A percentile compares a stretch with the other conserved stretches of the same genome.
phyloP scores from a whole-genome alignment of 2,797 vertebrate species.

The Lagocephalus sceleratus region DNA sequence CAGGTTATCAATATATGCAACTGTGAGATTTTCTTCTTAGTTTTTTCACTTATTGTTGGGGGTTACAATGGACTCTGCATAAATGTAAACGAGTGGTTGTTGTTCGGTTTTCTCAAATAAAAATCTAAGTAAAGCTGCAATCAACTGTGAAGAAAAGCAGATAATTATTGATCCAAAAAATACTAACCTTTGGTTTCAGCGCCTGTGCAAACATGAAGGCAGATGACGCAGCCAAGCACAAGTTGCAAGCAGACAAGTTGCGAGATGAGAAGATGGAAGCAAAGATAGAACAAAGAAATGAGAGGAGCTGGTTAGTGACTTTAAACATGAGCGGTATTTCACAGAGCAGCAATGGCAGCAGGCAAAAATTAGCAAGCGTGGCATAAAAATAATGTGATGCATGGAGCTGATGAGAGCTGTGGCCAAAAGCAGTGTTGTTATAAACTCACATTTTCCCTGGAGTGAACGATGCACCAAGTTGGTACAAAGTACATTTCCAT shows the following conservation, averaged over 20 bases:
- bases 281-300: constrained; percentile 24
- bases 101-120: not conserved
- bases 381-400: constrained; percentile 17
- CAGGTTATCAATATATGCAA: no score
- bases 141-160: not conserved
- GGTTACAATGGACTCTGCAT: no score
- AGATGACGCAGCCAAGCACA: constrained; percentile 46
- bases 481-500: no score
- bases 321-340: constrained; percentile 39
- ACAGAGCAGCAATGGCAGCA: constrained; percentile 19
- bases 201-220: constrained; percentile 37
- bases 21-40: no score
- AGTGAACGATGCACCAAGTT: no score
- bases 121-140: not conserved
- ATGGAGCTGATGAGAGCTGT: not conserved
- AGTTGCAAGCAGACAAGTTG: constrained; percentile 15
- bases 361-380: constrained; percentile 26
- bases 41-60: no score
- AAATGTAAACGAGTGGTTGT: no score
- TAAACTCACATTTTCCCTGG: no score
- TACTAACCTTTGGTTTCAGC: constrained; percentile 66
- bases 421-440: no score
- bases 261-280: constrained; percentile 1
- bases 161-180: not conserved
- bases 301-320: constrained; percentile 38